Base-by-base conservation (phyloP, 2,113 vertebrate genomes). In the Manacus vitellinus region DNA sequence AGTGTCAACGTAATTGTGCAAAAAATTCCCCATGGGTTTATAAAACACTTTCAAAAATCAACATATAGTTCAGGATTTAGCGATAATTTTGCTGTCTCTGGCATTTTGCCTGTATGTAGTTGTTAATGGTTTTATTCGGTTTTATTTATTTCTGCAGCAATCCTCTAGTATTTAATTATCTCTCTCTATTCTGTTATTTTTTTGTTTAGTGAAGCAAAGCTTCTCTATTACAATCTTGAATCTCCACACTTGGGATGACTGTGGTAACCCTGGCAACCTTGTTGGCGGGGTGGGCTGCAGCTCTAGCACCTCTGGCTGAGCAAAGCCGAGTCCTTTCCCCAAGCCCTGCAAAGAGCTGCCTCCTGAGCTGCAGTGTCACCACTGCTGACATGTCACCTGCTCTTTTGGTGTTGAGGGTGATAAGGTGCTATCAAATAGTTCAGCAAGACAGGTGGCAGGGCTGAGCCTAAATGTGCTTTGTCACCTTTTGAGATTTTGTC, bases 211-310 rank as follows among this genome's bases (percentile, higher is more conserved):
- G 88, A 90, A 95, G 91, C 85, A 84, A 72, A 66, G 22, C 67
- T 83, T 80, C 75, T 68, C 46, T 80, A 9, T 93, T 79, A 73
- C 19, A 83, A 18, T n/a, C 37, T 59, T 79, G 85, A 83, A 35
- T 76, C 58, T 65, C 71, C 24, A 13, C 78, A 13, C 78, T 77
- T 20, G 22, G 43, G 52, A 85, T 25, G 35, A 52, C 62, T 66
- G 27, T 1, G 13, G 92, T 96, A 96, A 88, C 96, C 94, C 49
- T 92, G 59, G 92, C 88, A 97, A 95, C 91, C 88, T 71, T 0
- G 0, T 17, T 56, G 70, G 28, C 58, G 49, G n/a, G 18, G 44
- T 80, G 91, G 72, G 74, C 44, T 72, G 7, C 49, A 35, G 56
- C 70, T 79, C 44, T 43, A 11, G 39, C 52, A 31, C 51, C 51